Evolutionary conservation across 2,888 invertebrate genomes (phyloP).

Genomic region (Lasioglossum oenotherae): DNA sequence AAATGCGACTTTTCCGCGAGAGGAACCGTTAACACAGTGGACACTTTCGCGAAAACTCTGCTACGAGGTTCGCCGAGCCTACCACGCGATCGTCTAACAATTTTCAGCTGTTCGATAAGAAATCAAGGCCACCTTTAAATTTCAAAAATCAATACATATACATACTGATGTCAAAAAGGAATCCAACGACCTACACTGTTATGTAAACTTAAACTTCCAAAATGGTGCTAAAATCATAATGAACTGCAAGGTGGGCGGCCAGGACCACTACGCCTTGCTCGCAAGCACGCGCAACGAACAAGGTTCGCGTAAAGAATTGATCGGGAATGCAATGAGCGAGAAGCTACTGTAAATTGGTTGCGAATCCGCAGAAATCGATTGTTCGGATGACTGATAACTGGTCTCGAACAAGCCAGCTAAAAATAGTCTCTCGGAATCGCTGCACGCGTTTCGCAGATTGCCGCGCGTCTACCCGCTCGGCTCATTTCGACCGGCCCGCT

Average conservation of each 20-base stretch:
- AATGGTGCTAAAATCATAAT: too few species aligned
- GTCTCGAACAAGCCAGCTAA: conserved; percentile 37
- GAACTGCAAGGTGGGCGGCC: too few species aligned
- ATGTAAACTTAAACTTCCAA: too few species aligned
- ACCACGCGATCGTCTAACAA: conserved; percentile 11
- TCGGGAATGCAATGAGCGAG: too few species aligned
- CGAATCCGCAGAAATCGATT: conserved; percentile 11
- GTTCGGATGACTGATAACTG: conserved; percentile 12
- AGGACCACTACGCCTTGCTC: too few species aligned
- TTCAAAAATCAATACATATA: too few species aligned
- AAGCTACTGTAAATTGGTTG: background rate
- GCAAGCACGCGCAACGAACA: too few species aligned
- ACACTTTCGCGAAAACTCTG: conserved; percentile 53
- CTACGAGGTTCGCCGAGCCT: background rate
- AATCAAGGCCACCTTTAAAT: too few species aligned
- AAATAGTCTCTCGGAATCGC: conserved; percentile 35
- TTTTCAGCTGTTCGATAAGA: background rate
- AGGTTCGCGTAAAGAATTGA: too few species aligned
- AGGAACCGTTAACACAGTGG: conserved; percentile 32
- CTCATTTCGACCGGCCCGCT: conserved; percentile 8
- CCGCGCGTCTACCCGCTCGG: conserved; percentile 15
- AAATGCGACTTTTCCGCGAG: conserved; percentile 49
- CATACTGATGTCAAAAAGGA: too few species aligned
- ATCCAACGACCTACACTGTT: too few species aligned
- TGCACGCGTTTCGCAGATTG: conserved; percentile 54